phyloP scores from a whole-genome alignment of 1,140 invertebrate species.

The Leptonema lineaticorne region DNA sequence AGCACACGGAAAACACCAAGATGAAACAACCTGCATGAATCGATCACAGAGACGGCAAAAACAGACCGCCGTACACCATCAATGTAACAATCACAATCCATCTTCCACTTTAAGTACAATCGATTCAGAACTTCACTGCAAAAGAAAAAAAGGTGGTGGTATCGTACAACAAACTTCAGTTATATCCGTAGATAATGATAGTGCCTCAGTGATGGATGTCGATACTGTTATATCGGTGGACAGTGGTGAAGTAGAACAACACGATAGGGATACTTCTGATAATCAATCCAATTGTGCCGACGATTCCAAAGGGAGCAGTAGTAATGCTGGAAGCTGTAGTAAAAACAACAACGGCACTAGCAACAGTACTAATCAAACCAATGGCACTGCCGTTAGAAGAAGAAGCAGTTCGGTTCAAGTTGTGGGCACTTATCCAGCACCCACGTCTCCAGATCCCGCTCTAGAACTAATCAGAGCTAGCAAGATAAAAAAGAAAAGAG shows the following conservation, averaged over 20 bases:
- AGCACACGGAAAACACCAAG: background rate
- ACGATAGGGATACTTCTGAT: background rate
- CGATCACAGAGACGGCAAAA: background rate
- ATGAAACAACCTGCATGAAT: background rate
- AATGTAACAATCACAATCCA: background rate
- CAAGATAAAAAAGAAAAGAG: slow-evolving; percentile 35
- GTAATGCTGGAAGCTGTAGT: too few relatives aligned
- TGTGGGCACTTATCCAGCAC: slow-evolving; percentile 11
- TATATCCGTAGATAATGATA: slow-evolving; percentile 4
- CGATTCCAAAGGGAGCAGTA: background rate
- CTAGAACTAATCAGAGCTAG: slow-evolving; percentile 30
- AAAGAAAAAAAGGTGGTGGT: background rate
- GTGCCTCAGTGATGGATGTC: slow-evolving; percentile 6
- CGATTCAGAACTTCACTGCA: background rate
- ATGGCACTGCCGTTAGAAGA: background rate
- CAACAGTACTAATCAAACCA: background rate
- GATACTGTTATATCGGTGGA: slow-evolving; percentile 19
- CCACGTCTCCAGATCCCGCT: slow-evolving; percentile 10
- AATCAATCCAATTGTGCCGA: background rate
- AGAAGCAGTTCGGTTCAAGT: slow-evolving; percentile 36
- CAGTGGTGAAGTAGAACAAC: background rate
- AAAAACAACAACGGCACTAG: background rate
- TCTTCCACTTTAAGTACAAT: background rate
- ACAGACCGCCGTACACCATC: background rate
- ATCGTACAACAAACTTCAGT: background rate